Evolutionary conservation across 2,888 invertebrate genomes (phyloP), one percentile per base, ranked within the genome.

Genomic region (Amiota minor): DNA sequence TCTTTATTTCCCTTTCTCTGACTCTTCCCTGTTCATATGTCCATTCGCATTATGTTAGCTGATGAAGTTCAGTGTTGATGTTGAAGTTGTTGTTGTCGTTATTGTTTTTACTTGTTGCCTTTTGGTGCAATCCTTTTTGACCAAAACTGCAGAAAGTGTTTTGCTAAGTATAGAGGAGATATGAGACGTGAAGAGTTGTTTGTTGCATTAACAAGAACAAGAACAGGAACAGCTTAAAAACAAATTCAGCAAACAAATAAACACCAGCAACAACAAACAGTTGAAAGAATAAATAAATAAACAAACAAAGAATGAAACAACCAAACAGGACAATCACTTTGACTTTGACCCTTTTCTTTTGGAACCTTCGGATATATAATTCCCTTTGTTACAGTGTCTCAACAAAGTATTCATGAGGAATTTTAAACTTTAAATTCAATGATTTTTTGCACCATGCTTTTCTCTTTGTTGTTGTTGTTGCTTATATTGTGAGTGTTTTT

Each of bases 111-210:
- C n/a, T 23, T 55, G 35, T 67, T 71, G 62, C 14, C 18, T 50
- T 53, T 76, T 46, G 81, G 80, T 86, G 83, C 86, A 82, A 80
- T 68, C 67, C 67, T 53, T 53, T 50, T 35, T 50, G 23, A 20
- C 56, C 50, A 18, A 68, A 68, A 68, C 50, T 68, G 53, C 50
- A 6, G 12, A 68, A 68, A 68, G 67, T 68, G 67, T 68, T 68
- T 35, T 1, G 67, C 53, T 68, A 53, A 50, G 23, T 50, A 53
- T 68, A 68, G 8, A 11, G 50, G 50, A 53, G 23, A 11, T 20
- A 20, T 20, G 12, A 20, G 18, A 59, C 11, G 16, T 56, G 18
- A 59, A 20, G 16, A 35, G 6, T 35, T 35, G 35, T 35, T 59
- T 20, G 59, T 4, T 20, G 59, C 20, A 35, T 35, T 23, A 50